phyloP scores from a whole-genome alignment of 1,140 invertebrate genomes.

The Lanistes nyassanus region DNA sequence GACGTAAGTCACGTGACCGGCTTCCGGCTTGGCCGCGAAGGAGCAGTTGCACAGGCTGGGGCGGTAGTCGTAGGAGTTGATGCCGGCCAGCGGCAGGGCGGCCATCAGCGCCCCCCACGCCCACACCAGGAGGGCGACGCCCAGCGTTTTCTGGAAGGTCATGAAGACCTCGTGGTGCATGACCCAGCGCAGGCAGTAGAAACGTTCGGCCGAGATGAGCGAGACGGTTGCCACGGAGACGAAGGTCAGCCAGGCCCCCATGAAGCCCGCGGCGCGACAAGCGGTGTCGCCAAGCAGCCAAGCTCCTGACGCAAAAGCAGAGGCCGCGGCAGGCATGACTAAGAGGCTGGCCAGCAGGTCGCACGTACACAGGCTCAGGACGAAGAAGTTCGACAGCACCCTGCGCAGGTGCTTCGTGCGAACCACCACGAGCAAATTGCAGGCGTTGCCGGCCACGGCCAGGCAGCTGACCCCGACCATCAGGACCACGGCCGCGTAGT shows the following conservation, averaged over 20 bases:
- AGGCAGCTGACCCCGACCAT: not conserved
- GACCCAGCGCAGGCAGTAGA: constrained; percentile 28
- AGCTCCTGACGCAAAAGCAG: not conserved
- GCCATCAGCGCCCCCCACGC: constrained; percentile 16
- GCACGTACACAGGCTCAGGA: constrained; percentile 6
- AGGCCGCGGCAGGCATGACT: constrained; percentile 11
- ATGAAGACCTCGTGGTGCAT: constrained; percentile 36
- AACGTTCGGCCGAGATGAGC: constrained; percentile 32
- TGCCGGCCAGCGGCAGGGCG: constrained; percentile 20
- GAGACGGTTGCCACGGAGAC: constrained; percentile 28
- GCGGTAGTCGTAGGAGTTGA: constrained; percentile 10
- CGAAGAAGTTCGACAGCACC: constrained; percentile 19
- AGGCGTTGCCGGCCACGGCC: constrained; percentile 6
- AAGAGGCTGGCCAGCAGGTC: constrained; percentile 6
- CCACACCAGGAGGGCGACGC: constrained; percentile 22
- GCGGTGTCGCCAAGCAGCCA: not conserved
- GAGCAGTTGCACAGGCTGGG: constrained; percentile 15
- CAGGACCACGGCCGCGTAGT: constrained; percentile 3
- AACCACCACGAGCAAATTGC: constrained; percentile 8
- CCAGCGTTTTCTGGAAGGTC: constrained; percentile 18
- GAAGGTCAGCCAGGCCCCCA: constrained; percentile 23
- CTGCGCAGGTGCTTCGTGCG: not conserved
- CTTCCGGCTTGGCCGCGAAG: constrained; percentile 14
- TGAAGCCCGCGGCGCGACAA: constrained; percentile 16
- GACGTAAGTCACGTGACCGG: constrained; percentile 6